Base-by-base conservation (phyloP, 2,113 vertebrate species). In the Herpailurus yagouaroundi region DNA sequence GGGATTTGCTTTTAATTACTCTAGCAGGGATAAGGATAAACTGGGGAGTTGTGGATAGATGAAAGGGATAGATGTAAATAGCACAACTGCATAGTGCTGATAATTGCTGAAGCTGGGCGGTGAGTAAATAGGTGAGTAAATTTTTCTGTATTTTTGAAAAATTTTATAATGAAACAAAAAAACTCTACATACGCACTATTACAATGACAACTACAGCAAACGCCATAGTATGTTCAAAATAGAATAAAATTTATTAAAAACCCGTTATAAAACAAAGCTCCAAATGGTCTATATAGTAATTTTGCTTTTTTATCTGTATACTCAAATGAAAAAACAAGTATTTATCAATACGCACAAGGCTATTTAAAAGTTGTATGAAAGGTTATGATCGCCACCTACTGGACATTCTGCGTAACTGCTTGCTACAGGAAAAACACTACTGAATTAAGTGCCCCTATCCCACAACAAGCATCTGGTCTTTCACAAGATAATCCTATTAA, bases 351-450 rank as follows among this genome's bases (percentile, higher is more conserved):
- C 52, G 11, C 41, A 79, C 63, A 8, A 6, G 11, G 29, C 27
- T 33, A 77, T 74, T 86, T 81, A 73, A 19, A 91, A 96, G 23
- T 79, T 81, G 38, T 94, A 92, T 41, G 55, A 95, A 89, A 96
- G 95, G 36, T 88, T 90, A 82, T 76, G 95, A 89, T 55, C 27
- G 98, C 98, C 98, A 97, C 80, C 98, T 98, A 89, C 92, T 98
- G 98, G 97, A 95, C 68, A 94, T 15, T 92, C 5, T 71, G 19
- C 69, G 80, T 76, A 74, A 92, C 77, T 89, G 69, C 92, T 48
- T 91, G 45, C 48, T 86, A 45, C 36, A 84, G 14, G 9, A 55
- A 85, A 81, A 79, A 25, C 5, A 36, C 0, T 81, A 33, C 7
- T 36, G 36, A 91, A 79, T 38, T 38, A 92, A n/a, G 29, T 82